Evolutionary conservation across 1,140 invertebrate species (phyloP), one percentile per base, ranked within the genome.

Genomic region (Pararge aegeria): DNA sequence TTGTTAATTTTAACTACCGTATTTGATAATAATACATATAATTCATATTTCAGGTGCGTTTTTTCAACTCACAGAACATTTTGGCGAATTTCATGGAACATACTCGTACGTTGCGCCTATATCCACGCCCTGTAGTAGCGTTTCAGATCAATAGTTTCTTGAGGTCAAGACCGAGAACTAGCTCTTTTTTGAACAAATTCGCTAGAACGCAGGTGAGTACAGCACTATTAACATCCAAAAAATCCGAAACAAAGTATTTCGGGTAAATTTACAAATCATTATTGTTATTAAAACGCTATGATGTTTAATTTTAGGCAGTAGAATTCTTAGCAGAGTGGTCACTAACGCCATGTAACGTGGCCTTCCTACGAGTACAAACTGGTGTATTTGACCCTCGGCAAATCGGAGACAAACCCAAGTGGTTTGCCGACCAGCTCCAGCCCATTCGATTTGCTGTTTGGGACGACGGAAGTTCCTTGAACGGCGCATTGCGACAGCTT

Each of bases 321-420:
- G 98, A 99, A 84, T 99, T 98, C 90, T 93, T 99, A 61, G 98
- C 98, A 0, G 99, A 99, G 89, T 99, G 98, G 97, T 97, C 96
- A 0, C 89, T 99, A 1, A 97, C 97, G 10, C 99, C 99, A 0
- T 96, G 94, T 64, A 99, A 99, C 91, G 97, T 99, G 21, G 98
- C 98, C 5, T 99, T 99, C 76, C 92, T 99, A 24, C 92, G 99
- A 24, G 97, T 99, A 4, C 98, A 99, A 75, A 99, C 98, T 0
- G 98, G 96, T 0, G 95, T 99, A 12, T 96, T 96, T 84, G 98
- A 99, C 90, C 98, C 98, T 0, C 92, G 94, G 9, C 94, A 98
- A 80, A 96, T 99, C 60, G 99, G 99, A 4, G 98, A 99, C 86
- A 99, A 99, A 87, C 91, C 95, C 0, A 98, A 98, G 83, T 99